Conservation (phyloP, 92 coral and sea anemone genomes). For the Actinernus sp. region DNA sequence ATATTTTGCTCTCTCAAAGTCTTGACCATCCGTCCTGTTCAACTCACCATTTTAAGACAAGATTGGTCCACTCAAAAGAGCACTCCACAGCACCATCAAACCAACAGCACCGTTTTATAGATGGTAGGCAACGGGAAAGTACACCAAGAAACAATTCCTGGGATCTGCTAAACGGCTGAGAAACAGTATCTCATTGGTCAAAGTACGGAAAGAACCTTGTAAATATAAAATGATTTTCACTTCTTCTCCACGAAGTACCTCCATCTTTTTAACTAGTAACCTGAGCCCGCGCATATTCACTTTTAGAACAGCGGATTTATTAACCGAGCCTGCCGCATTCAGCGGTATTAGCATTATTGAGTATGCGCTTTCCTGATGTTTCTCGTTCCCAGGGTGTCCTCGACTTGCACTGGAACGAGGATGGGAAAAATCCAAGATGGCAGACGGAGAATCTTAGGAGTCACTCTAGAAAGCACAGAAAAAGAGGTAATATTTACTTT, state of each 20-base stretch:
- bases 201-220: constrained; percentile 56
- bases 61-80: constrained; percentile 86
- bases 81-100: constrained; percentile 74
- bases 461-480: constrained; percentile 69
- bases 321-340: too few species aligned
- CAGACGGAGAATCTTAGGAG: constrained; percentile 97
- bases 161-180: constrained; percentile 90
- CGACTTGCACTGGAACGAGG: too few species aligned
- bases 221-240: constrained; percentile 56
- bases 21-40: too few species aligned
- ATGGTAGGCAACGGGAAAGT: constrained; percentile 75
- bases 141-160: constrained; percentile 76
- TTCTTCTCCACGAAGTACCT: constrained; percentile 51
- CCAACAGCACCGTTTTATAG: constrained; percentile 60
- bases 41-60: constrained; percentile 87
- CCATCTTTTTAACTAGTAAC: too few species aligned
- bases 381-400: too few species aligned
- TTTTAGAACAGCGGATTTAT: too few species aligned
- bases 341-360: too few species aligned
- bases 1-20: too few species aligned
- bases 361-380: too few species aligned
- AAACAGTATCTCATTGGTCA: constrained; percentile 65
- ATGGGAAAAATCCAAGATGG: too few species aligned
- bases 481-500: constrained; percentile 75
- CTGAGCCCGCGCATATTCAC: too few species aligned